phyloP scores from a whole-genome alignment of 2,113 vertebrate species.

The Todiramphus chloris region DNA sequence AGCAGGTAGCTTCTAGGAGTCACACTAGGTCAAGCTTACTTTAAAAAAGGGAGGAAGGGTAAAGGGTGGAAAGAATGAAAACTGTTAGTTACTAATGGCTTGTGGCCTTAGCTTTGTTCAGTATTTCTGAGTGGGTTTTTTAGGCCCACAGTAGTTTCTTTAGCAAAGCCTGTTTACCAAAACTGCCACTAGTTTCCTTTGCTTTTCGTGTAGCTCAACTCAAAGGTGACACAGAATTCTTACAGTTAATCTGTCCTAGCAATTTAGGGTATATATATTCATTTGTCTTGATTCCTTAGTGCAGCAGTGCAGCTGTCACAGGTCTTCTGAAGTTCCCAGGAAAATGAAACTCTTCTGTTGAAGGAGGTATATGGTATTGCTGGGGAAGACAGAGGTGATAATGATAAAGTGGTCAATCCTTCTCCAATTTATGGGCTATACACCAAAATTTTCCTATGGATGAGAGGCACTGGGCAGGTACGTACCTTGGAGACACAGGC shows the following conservation, averaged over 20 bases:
- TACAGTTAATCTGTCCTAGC: neutral
- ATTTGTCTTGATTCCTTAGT: neutral
- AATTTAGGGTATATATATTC: neutral
- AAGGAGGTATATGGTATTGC: neutral
- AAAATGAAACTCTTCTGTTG: neutral
- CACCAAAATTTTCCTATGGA: neutral
- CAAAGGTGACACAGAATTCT: neutral
- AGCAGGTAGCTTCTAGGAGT: slow-evolving; percentile 44
- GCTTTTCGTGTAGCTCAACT: neutral
- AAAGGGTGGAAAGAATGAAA: neutral
- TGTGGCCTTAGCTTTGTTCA: neutral
- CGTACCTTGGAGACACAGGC: neutral
- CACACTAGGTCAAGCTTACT: slow-evolving; percentile 20
- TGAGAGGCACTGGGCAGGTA: neutral
- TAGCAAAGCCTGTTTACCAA: neutral
- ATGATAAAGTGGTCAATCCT: neutral
- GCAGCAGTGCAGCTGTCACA: neutral
- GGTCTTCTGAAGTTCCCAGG: neutral
- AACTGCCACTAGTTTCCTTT: neutral
- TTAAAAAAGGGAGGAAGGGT: neutral
- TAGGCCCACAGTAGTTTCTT: neutral
- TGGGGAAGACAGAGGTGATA: neutral
- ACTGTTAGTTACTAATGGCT: neutral
- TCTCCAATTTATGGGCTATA: neutral
- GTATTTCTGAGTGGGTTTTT: neutral